Base-by-base conservation (phyloP, 2,888 invertebrate species). In the Rhaphigaster nebulosa region DNA sequence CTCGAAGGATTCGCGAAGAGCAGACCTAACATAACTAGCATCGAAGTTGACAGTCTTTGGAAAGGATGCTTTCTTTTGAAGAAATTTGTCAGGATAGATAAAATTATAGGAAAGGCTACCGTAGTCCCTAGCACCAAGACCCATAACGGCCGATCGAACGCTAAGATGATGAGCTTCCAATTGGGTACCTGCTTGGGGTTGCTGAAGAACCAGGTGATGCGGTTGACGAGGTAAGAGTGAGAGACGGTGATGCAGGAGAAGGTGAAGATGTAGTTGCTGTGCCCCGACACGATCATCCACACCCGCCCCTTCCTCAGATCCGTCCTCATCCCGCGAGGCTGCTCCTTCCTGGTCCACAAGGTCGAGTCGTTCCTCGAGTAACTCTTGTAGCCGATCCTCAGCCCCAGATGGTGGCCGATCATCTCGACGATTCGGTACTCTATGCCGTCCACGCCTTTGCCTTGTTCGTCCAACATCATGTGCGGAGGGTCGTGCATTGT, bases 141-240 rank as follows among this genome's bases (percentile, higher is more conserved):
- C 84, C 84, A 84, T 0, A 50, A 13, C 45, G 45, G 41, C 5
- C 4, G 12, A 1, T 50, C n/a, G 84, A 84, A 84, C 1, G 84
- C 15, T 13, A 84, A n/a, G 15, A 84, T 20, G 10, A 84, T n/a
- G 15, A 84, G n/a, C 23, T 84, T 45, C 84, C 84, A 84, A 26
- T 41, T 45, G 0, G 84, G 45, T 18, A 84, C n/a, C n/a, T 41
- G 12, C 84, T n/a, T 41, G 6, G 84, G 84, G 23, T 84, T 84
- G 15, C 45, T 50, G 84, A 84, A 84, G 45, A 84, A 84, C 84
- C 84, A 84, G n/a, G n/a, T n/a, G n/a, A 84, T 45, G n/a, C n/a
- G 41, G 26, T 41, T 84, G 15, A 18, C 15, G 45, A 84, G 41
- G 41, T 84, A 84, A 4, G 84, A 12, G 45, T 84, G 45, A 0